Base-by-base conservation (phyloP, 2,113 vertebrate genomes). In the Diglossa brunneiventris region DNA sequence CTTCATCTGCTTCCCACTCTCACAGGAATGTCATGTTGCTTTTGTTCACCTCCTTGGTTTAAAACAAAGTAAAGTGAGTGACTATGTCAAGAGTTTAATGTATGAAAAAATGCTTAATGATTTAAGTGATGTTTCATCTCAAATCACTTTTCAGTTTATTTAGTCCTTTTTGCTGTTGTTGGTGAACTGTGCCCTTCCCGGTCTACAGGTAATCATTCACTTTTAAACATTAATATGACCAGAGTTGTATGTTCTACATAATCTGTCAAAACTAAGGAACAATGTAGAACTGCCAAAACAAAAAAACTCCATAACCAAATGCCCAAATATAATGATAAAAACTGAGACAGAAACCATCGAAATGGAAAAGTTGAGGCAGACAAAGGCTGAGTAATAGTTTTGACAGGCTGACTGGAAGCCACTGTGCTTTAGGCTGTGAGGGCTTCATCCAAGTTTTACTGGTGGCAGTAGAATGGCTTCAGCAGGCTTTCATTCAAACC, bases 401-500 rank as follows among this genome's bases (percentile, higher is more conserved):
- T 75, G 84, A 78, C 90, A 83, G 42, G 49, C 59, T 75, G 59
- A 87, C 79, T 56, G 86, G 91, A 89, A 95, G 33, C 74, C n/a
- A 87, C 80, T 95, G 94, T 91, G 44, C 75, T 84, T 74, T n/a
- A 13, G 16, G 23, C 69, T 90, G 83, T 53, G 56, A 90, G 52
- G 24, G 12, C 58, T 93, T 84, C 83, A 53, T 95, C 85, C 83
- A 76, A 62, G 16, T 83, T 90, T 92, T 63, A 47, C 44, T 93
- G 83, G 61, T 85, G 49, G 58, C 88, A 66, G 50, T n/a, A 92
- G 80, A 91, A 94, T 87, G 50, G 31, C 85, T 84, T 93, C 80
- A 93, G 63, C 21, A 39, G 76, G 46, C 92, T 96, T 92, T 81
- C 66, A 90, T 79, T 68, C 90, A 90, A 93, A 88, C 49, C 28